phyloP scores from a whole-genome alignment of 2,888 invertebrate species.

The Rhingia rostrata region DNA sequence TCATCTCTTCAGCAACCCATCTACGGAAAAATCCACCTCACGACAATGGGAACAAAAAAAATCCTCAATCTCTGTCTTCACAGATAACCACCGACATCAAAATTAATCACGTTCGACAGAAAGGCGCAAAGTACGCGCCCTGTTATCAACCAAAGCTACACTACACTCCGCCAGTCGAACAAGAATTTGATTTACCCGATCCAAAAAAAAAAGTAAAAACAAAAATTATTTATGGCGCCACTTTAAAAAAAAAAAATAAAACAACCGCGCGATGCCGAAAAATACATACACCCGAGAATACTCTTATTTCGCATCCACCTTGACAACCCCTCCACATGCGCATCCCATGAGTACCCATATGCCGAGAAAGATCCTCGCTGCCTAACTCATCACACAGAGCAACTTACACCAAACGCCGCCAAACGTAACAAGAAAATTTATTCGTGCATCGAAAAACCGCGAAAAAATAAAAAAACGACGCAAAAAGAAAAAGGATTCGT shows the following conservation, averaged over 20 bases:
- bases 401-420: conserved; percentile 50
- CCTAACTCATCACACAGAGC: conserved; percentile 3
- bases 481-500: conserved; percentile 36
- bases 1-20: too few species aligned
- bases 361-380: background rate
- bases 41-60: too few species aligned
- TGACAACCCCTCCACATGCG: conserved; percentile 5
- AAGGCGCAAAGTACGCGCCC: conserved; percentile 44
- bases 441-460: conserved; percentile 37
- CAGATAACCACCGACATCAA: conserved; percentile 51
- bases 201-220: conserved; percentile 24
- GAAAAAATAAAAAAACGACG: background rate
- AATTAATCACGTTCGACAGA: conserved; percentile 54
- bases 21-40: too few species aligned
- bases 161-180: conserved; percentile 1
- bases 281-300: conserved; percentile 5
- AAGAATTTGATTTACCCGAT: conserved; percentile 14
- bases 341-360: conserved; percentile 13
- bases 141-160: conserved; percentile 44
- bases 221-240: conserved; percentile 71
- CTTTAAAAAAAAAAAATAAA: conserved; percentile 22
- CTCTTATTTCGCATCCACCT: conserved; percentile 4
- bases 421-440: conserved; percentile 64
- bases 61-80: conserved; percentile 8
- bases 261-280: conserved; percentile 33